Evolutionary conservation across 2,888 invertebrate genomes (phyloP).

Genomic region (Drosophila suboccidentalis): DNA sequence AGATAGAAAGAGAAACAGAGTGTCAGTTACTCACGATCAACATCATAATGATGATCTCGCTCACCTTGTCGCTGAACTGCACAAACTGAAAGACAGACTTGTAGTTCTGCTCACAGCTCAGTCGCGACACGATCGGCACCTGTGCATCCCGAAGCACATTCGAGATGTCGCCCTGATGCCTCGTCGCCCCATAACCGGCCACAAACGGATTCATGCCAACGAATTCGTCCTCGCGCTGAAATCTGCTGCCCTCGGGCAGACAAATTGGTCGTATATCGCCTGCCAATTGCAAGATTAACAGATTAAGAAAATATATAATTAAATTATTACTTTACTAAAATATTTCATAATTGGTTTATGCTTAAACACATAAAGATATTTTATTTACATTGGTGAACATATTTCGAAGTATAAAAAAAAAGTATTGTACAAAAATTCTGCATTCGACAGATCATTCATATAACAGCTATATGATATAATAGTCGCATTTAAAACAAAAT

Average conservation of each 20-base stretch:
- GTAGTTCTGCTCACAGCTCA: constrained; percentile 85
- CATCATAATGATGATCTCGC: constrained; percentile 12
- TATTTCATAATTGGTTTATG: no score
- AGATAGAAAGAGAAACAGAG: not conserved
- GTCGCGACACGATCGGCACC: constrained; percentile 84
- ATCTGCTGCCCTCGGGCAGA: constrained; percentile 88
- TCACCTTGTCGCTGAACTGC: constrained; percentile 75
- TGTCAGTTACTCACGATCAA: not conserved
- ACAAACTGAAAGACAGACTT: constrained; percentile 75
- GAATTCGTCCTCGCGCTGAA: constrained; percentile 75
- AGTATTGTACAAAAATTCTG: not conserved
- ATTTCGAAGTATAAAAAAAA: no score
- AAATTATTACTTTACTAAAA: no score
- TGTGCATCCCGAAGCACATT: constrained; percentile 86
- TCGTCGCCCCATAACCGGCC: constrained; percentile 92
- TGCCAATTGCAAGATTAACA: constrained; percentile 83
- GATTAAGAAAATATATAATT: no score
- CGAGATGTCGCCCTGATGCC: constrained; percentile 83
- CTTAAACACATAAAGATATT: no score
- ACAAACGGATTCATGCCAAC: constrained; percentile 89
- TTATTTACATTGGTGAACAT: no score
- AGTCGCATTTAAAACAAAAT: not conserved
- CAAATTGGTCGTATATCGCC: constrained; percentile 91
- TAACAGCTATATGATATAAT: no score
- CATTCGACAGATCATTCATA: no score